Conservation (phyloP, 2,113 vertebrate species). For the Lanius ludovicianus region DNA sequence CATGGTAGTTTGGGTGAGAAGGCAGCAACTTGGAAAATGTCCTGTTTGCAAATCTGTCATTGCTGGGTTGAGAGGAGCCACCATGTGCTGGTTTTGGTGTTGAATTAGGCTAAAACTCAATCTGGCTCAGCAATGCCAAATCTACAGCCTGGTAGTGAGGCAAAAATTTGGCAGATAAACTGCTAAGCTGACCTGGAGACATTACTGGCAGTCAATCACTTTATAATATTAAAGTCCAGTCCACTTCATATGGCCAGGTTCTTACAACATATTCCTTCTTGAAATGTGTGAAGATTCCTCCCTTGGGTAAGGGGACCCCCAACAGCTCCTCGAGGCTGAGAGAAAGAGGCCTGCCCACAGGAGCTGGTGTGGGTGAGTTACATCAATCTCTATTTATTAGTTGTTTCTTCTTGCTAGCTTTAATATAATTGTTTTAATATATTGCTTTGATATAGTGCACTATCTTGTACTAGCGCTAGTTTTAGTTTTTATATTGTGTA, state of each 20-base stretch:
- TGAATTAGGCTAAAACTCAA: not conserved
- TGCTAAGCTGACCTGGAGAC: not conserved
- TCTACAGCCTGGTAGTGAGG: not conserved
- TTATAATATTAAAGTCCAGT: too few relatives aligned
- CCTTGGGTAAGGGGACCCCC: not conserved
- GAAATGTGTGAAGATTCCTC: not conserved
- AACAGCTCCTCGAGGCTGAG: accelerated
- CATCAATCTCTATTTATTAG: too few relatives aligned
- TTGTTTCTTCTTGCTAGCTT: not conserved
- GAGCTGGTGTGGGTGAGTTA: not conserved
- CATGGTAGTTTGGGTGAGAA: not conserved
- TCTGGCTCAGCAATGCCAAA: not conserved
- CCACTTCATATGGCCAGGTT: too few relatives aligned
- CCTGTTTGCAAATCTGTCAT: not conserved
- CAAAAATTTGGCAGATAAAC: not conserved
- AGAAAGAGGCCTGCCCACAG: not conserved
- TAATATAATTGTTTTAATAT: not conserved
- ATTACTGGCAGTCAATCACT: not conserved
- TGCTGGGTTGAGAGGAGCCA: not conserved
- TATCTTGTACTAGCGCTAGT: not conserved
- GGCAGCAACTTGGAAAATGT: not conserved
- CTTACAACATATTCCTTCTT: not conserved
- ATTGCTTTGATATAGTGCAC: not conserved
- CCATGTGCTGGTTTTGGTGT: not conserved
- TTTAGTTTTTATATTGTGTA: not conserved